A percentile compares a stretch with the other conserved stretches of the same genome.
Conservation (phyloP, 2,888 invertebrate genomes). For the Drosophila mayaguana region DNA sequence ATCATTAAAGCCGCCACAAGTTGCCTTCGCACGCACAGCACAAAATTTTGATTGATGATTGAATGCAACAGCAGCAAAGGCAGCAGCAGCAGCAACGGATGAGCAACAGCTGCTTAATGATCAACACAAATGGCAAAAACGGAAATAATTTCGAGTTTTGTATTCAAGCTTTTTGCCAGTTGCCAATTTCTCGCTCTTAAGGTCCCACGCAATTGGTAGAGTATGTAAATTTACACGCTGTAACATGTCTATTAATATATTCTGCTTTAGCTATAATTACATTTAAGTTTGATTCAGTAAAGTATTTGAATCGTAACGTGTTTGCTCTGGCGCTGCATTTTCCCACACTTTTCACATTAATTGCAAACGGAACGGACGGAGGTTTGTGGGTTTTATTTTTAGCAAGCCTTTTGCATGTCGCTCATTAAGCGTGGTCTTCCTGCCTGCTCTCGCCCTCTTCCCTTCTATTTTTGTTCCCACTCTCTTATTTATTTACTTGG, state of each 20-base stretch:
- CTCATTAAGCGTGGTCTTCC: constrained; percentile 7
- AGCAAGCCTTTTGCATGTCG: constrained; percentile 7
- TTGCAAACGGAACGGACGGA: constrained; percentile 38
- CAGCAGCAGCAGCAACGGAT: constrained; percentile 46
- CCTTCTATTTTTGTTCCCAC: neutral
- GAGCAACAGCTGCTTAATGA: constrained; percentile 78
- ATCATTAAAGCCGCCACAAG: constrained; percentile 61
- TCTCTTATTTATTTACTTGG: constrained; percentile 44
- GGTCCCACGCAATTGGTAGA: constrained; percentile 1
- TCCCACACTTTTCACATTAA: constrained; percentile 51
- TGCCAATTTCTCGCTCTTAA: constrained; percentile 10
- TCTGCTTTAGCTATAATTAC: neutral
- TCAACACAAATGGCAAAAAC: constrained; percentile 50
- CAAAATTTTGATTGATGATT: constrained; percentile 80
- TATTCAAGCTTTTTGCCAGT: neutral
- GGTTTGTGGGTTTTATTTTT: constrained; percentile 28
- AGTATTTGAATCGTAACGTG: constrained; percentile 3
- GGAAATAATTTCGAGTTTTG: constrained; percentile 40
- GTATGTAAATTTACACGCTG: neutral
- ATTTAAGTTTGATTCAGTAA: neutral
- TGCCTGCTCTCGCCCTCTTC: neutral
- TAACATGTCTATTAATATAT: neutral
- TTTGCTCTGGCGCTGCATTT: constrained; percentile 1
- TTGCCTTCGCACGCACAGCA: constrained; percentile 72
- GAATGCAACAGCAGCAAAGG: constrained; percentile 60